phyloP scores from a whole-genome alignment of 1,140 invertebrate genomes.

The Dysdera silvatica region DNA sequence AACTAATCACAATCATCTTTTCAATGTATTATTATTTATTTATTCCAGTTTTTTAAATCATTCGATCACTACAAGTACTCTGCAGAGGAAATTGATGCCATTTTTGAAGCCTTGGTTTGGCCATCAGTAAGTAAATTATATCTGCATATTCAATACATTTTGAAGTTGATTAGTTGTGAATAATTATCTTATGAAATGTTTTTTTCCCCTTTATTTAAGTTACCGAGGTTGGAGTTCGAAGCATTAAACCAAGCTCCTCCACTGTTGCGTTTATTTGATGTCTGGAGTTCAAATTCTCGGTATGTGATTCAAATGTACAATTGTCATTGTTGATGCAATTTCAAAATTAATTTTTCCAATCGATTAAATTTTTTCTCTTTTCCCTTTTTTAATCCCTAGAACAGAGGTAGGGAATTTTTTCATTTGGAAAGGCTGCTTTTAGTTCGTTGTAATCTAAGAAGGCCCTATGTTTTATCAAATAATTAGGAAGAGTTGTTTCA shows the following conservation, averaged over 20 bases:
- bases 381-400: no score
- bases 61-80: conserved; percentile 70
- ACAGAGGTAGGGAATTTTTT: no score
- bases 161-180: background rate
- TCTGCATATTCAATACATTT: background rate
- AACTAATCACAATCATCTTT: conserved; percentile 9
- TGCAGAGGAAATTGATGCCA: conserved; percentile 58
- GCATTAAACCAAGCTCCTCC: conserved; percentile 74
- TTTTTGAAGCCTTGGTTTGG: conserved; percentile 72
- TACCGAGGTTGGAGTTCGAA: conserved; percentile 58
- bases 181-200: background rate
- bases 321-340: background rate
- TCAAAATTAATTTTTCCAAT: no score
- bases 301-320: conserved; percentile 32
- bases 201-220: conserved; percentile 2
- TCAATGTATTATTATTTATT: conserved; percentile 11
- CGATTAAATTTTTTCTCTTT: no score
- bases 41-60: conserved; percentile 63
- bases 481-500: no score
- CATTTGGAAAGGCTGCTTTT: no score
- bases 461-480: no score
- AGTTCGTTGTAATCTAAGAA: no score
- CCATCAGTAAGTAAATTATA: conserved; percentile 54
- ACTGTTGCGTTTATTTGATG: conserved; percentile 64
- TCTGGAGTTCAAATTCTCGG: conserved; percentile 65